phyloP scores from a whole-genome alignment of 2,797 vertebrate genomes.

The Gallinago nigripennis region DNA sequence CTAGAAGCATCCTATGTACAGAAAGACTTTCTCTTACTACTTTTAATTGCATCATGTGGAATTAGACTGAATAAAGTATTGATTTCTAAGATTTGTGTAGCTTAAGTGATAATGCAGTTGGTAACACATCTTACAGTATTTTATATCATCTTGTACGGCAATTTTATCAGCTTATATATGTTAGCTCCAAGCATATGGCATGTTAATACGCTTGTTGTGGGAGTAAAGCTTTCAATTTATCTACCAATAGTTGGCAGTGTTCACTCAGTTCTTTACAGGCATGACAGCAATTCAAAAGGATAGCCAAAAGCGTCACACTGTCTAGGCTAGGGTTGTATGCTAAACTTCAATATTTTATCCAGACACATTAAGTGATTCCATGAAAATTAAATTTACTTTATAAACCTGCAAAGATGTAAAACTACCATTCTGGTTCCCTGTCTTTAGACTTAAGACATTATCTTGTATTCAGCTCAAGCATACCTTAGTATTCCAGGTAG shows the following conservation, averaged over 20 bases:
- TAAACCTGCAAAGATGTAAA: neutral
- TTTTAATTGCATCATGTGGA: neutral
- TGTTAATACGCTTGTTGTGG: neutral
- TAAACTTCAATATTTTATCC: neutral
- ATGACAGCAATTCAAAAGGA: neutral
- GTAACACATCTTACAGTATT: neutral
- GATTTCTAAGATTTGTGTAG: neutral
- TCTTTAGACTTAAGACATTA: neutral
- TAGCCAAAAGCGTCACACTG: neutral
- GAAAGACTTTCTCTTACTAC: neutral
- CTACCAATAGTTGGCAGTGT: conserved; percentile 22
- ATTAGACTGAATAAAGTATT: neutral
- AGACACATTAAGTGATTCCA: neutral
- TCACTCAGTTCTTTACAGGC: neutral
- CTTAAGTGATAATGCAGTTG: neutral
- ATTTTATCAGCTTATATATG: neutral
- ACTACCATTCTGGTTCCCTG: neutral
- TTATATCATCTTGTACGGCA: neutral
- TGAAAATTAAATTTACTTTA: neutral
- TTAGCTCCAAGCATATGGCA: neutral
- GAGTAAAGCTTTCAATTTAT: neutral
- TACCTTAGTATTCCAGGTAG: neutral
- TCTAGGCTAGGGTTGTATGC: neutral
- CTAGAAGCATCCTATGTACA: neutral
- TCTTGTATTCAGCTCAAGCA: neutral